Base-by-base conservation (phyloP, 2,797 vertebrate genomes). In the Myoxocephalus aenaeus region DNA sequence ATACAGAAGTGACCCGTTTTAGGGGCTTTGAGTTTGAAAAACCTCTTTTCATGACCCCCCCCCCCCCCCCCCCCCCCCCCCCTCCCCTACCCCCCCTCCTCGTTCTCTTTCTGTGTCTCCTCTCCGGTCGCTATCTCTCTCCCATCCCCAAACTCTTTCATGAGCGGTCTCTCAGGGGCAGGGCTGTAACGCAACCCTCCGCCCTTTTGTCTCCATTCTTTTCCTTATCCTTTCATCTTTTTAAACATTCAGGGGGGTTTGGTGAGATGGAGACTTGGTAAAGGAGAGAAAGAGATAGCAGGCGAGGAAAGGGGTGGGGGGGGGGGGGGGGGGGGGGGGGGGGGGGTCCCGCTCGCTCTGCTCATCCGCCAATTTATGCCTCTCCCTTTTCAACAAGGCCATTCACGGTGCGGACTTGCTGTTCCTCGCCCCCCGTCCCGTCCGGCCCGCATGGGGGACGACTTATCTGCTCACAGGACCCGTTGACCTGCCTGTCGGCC, bases 201-300 rank as follows among this genome's bases (percentile, higher is more conserved):
- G 59, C 90, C 86, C 93, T 77, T 95, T 95, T 96, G 94, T 96
- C 82, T 89, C 92, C 86, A 92, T 95, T 95, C 92, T 94, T 93
- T 63, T 90, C 83, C 92, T 92, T 95, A 94, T 95, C 95, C 95
- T 96, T 96, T 96, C 93, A 95, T 95, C 94, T 95, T 93, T 94
- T 93, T 89, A 92, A 93, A 94, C 92, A 93, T 94, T 94, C 90
- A 88, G 88, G 86, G 92, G 92, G 90, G 79, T 93, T 94, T 85
- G 90, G 92, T 92, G 91, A 90, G 94, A 94, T 91, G 91, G 92
- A 94, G 82, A 89, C 91, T 90, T 88, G 90, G 89, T 91, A 91
- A 92, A 93, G 86, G 88, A 86, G 87, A 87, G 90, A 86, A 92
- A 91, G 92, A 89, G 86, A 91, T 89, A 90, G 87, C 88, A 90